Conservation (phyloP, 2,888 invertebrate genomes). For the Anagyrus pseudococci region DNA sequence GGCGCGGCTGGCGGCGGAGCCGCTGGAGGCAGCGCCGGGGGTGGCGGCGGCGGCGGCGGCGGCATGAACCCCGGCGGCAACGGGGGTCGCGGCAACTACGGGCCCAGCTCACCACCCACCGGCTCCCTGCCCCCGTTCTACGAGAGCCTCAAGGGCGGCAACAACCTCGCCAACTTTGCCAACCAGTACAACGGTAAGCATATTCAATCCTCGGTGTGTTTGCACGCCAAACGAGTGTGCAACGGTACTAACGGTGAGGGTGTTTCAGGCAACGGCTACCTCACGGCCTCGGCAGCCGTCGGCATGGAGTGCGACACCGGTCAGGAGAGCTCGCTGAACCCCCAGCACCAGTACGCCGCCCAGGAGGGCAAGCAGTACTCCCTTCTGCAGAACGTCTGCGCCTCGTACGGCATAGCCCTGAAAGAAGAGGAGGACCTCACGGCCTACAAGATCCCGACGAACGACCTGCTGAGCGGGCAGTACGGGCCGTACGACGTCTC, state of each 20-base stretch:
- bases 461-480: conserved; percentile 68
- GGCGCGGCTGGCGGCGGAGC: conserved; percentile 59
- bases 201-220: background rate
- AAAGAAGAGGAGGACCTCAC: conserved; percentile 83
- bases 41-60: conserved; percentile 73
- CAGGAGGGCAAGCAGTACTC: conserved; percentile 75
- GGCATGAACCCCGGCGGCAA: conserved; percentile 81
- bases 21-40: conserved; percentile 65
- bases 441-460: conserved; percentile 75
- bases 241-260: background rate
- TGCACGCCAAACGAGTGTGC: too few species aligned
- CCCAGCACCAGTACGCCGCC: conserved; percentile 55
- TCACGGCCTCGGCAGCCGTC: conserved; percentile 72
- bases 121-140: conserved; percentile 89
- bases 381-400: conserved; percentile 76
- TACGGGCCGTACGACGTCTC: conserved; percentile 71
- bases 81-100: conserved; percentile 81
- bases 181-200: conserved; percentile 67
- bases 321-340: conserved; percentile 66
- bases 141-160: conserved; percentile 83
- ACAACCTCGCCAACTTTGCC: conserved; percentile 70
- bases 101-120: conserved; percentile 86
- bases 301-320: conserved; percentile 81
- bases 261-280: conserved; percentile 67
- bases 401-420: conserved; percentile 74